phyloP scores from a whole-genome alignment of 2,888 invertebrate species.

The Lepidochrysops patricia region DNA sequence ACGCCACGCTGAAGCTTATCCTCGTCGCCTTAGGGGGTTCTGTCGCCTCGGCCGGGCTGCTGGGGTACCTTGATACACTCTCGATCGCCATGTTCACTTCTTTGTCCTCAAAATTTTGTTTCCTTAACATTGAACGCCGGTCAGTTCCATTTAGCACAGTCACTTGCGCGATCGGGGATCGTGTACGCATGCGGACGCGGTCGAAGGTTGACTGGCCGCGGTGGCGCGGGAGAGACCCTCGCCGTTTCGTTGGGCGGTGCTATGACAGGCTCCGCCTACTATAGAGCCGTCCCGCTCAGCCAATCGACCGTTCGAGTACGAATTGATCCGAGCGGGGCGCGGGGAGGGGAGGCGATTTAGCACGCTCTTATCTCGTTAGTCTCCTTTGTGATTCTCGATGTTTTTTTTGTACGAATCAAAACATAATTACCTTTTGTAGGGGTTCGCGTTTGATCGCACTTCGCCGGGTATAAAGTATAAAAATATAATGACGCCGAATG shows the following conservation, averaged over 20 bases:
- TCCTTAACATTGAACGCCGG: conserved; percentile 77
- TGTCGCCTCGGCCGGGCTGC: conserved; percentile 78
- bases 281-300: conserved; percentile 52
- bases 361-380: conserved; percentile 75
- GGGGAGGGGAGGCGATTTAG: conserved; percentile 63
- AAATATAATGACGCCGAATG: conserved; percentile 72
- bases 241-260: conserved; percentile 36
- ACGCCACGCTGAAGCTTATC: conserved; percentile 91
- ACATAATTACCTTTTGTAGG: conserved; percentile 75
- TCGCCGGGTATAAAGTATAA: conserved; percentile 72
- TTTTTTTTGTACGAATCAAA: conserved; percentile 70
- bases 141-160: conserved; percentile 70
- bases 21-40: conserved; percentile 77
- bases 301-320: conserved; percentile 62
- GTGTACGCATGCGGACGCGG: conserved; percentile 72
- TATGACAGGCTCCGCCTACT: conserved; percentile 26
- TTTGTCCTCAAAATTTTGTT: conserved; percentile 70
- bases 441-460: conserved; percentile 73
- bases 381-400: conserved; percentile 72
- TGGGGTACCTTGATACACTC: conserved; percentile 78
- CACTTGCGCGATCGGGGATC: conserved; percentile 53
- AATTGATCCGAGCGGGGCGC: conserved; percentile 66
- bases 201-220: conserved; percentile 63
- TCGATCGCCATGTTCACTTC: conserved; percentile 81
- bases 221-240: conserved; percentile 39